phyloP scores from a whole-genome alignment of 2,888 invertebrate genomes.

The Platycnemis pennipes region DNA sequence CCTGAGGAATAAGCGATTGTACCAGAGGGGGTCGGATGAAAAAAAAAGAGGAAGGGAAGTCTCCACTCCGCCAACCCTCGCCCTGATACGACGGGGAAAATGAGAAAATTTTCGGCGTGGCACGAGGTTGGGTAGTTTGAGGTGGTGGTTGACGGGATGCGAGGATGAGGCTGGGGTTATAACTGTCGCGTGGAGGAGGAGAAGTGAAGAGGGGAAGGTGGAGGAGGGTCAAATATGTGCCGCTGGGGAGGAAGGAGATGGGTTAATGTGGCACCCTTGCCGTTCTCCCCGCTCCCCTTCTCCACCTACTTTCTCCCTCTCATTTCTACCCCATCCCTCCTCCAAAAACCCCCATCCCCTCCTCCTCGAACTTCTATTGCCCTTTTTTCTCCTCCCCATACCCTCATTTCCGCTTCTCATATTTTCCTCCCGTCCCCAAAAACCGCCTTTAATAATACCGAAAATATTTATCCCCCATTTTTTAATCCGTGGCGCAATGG shows the following conservation, averaged over 20 bases:
- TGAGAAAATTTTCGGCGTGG: not conserved
- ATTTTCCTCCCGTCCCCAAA: not conserved
- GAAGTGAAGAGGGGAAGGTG: not conserved
- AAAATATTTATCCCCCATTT: constrained; percentile 1
- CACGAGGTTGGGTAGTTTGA: not conserved
- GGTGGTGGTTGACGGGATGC: not conserved
- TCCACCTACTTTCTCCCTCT: not conserved
- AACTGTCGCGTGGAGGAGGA: not conserved
- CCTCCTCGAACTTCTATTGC: not conserved
- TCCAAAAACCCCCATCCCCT: not conserved
- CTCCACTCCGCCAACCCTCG: not conserved
- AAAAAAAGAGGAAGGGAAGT: not conserved
- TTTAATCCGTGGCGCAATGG: not conserved
- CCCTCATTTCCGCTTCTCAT: not conserved
- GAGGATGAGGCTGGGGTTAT: not conserved
- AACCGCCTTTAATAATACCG: not conserved
- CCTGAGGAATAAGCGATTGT: not conserved
- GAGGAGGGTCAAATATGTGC: not conserved
- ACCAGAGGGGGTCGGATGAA: not conserved
- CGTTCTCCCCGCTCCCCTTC: not conserved
- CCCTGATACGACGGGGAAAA: not conserved
- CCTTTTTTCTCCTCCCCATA: not conserved
- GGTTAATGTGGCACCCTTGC: not conserved
- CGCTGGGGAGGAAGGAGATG: not conserved
- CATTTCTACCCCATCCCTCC: not conserved